Conservation (phyloP, 2,888 invertebrate species). For the Eumerus sabulonum region DNA sequence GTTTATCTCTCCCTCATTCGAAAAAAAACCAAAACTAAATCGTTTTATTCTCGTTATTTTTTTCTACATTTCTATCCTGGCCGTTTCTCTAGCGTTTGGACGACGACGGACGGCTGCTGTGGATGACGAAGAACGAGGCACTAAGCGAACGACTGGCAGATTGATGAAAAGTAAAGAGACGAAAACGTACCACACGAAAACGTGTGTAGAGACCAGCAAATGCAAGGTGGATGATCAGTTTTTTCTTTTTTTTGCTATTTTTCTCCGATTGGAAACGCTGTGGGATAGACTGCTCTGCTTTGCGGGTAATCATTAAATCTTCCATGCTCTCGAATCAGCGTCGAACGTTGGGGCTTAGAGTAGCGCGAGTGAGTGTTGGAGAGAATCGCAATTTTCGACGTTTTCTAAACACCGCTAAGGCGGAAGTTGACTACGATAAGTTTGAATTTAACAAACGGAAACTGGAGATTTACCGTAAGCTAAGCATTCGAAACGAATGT, state of each 20-base stretch:
- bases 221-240: conserved; percentile 50
- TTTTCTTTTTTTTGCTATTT: conserved; percentile 13
- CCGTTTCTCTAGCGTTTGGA: conserved; percentile 43
- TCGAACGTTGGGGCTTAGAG: too few species aligned
- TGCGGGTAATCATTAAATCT: conserved; percentile 23
- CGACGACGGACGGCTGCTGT: conserved; percentile 62
- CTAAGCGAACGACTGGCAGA: conserved; percentile 36
- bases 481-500: too few species aligned
- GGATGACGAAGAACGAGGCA: conserved; percentile 28
- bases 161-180: conserved; percentile 61
- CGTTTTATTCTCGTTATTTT: conserved; percentile 13
- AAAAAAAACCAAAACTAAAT: conserved; percentile 44
- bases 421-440: too few species aligned
- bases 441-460: too few species aligned
- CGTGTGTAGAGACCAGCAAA: conserved; percentile 28
- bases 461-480: too few species aligned
- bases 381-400: too few species aligned
- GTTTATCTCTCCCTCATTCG: conserved; percentile 75
- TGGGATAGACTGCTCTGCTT: conserved; percentile 27
- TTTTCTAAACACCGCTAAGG: too few species aligned
- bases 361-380: too few species aligned
- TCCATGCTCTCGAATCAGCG: too few species aligned
- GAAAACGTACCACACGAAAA: conserved; percentile 48
- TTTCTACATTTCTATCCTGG: conserved; percentile 55
- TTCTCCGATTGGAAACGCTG: conserved; percentile 11